Percentiles rank a stretch among this genome's conserved stretches.
phyloP scores from a whole-genome alignment of 2,797 vertebrate species.

The Luscinia luscinia region DNA sequence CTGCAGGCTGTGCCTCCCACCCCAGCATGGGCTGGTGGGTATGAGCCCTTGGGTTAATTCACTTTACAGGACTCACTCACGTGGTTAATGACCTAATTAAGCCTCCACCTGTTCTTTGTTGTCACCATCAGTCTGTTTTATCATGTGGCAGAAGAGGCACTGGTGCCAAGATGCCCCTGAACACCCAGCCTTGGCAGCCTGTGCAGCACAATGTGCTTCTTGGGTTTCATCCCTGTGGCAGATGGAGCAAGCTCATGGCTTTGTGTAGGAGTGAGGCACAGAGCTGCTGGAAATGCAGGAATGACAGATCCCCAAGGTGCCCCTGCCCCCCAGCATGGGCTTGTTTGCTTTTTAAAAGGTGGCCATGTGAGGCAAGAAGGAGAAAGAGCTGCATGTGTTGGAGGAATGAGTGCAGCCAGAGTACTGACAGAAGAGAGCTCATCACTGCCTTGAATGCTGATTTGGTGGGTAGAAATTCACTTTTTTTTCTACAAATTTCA shows the following conservation, averaged over 20 bases:
- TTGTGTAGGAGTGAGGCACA: neutral
- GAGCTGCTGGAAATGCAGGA: neutral
- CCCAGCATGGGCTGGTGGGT: neutral
- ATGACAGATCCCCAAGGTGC: neutral
- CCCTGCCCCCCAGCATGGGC: neutral
- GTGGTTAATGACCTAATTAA: slow-evolving; percentile 18
- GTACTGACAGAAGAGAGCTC: neutral
- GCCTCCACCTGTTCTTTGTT: slow-evolving; percentile 58
- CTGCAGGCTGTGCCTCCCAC: neutral
- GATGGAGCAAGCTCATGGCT: neutral
- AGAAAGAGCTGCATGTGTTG: neutral
- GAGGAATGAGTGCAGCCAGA: neutral
- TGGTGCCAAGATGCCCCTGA: neutral
- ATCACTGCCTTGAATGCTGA: neutral
- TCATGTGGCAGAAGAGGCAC: neutral
- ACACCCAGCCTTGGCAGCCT: neutral
- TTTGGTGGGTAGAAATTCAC: neutral
- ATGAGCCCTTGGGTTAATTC: neutral
- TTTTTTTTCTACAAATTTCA: neutral
- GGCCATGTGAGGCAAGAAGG: neutral
- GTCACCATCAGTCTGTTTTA: slow-evolving; percentile 26
- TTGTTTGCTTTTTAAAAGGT: neutral
- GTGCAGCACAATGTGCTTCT: slow-evolving; percentile 1
- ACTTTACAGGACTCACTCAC: neutral
- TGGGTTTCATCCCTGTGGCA: slow-evolving; percentile 25